A percentile compares a stretch with the other conserved stretches of the same genome.
These are phyloP conservation scores for Eulemur coronatus DNA, from an alignment of 2,797 vertebrate species.

Conservation along the genomic window DNA sequence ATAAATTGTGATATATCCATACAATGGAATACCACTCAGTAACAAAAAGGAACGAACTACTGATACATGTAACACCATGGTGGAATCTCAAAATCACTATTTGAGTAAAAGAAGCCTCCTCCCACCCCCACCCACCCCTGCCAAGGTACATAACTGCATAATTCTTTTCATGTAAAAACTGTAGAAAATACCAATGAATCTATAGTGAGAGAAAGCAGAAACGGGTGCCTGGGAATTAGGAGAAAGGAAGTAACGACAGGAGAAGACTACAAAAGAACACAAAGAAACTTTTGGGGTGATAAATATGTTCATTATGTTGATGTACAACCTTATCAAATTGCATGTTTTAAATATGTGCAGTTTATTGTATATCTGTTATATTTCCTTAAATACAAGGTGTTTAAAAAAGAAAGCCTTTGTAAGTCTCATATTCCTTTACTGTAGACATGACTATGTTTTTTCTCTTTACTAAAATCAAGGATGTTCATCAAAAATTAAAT, in stretches of 20 bases:
- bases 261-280: not conserved
- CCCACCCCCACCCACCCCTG: no score
- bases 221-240: not conserved
- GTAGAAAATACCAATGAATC: constrained; percentile 43
- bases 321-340: not conserved
- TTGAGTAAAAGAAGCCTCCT: not conserved
- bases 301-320: not conserved
- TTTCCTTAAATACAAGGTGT: not conserved
- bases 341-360: not conserved
- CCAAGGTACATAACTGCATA: not conserved
- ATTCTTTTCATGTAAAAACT: not conserved
- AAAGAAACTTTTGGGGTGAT: not conserved
- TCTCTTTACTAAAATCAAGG: constrained; percentile 30
- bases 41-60: not conserved
- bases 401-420: not conserved
- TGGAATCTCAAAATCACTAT: constrained; percentile 19
- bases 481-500: not conserved
- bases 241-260: not conserved
- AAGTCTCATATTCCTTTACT: not conserved
- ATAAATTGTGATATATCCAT: not conserved
- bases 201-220: not conserved
- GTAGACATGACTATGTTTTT: not conserved
- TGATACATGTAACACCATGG: not conserved
- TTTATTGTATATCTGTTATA: not conserved
- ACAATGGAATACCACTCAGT: not conserved